Conservation (phyloP, 2,888 invertebrate genomes). For the Idaea dimidiata region DNA sequence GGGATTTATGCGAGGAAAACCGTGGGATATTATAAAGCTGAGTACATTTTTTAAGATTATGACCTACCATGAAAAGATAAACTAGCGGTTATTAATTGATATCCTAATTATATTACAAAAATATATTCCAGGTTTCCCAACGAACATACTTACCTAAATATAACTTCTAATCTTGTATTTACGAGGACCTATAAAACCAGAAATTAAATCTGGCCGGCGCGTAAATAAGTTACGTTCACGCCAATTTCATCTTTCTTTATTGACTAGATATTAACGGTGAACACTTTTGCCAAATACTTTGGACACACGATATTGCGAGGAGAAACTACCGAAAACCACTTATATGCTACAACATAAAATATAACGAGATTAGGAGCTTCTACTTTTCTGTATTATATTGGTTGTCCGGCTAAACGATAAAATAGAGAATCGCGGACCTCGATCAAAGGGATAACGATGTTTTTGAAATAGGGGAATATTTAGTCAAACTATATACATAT, state of each 20-base stretch:
- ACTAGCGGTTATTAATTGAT: no score
- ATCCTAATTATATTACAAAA: no score
- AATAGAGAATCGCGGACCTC: neutral
- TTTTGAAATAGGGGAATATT: neutral
- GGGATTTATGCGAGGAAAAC: no score
- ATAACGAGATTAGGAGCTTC: conserved; percentile 3
- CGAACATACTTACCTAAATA: neutral
- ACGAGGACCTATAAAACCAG: neutral
- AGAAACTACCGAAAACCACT: neutral
- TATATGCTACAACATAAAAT: conserved; percentile 5
- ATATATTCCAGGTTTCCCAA: neutral
- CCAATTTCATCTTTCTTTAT: neutral
- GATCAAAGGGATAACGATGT: conserved; percentile 6
- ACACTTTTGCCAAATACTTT: neutral
- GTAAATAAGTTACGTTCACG: neutral
- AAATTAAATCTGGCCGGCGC: neutral
- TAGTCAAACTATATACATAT: neutral
- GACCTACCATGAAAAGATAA: no score
- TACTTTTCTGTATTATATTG: neutral
- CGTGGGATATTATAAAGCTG: no score
- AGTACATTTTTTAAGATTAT: no score
- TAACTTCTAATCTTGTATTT: neutral
- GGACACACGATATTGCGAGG: neutral
- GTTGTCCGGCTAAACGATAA: neutral
- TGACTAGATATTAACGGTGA: neutral